Conservation (phyloP, 2,888 invertebrate genomes). For the Uropetala carovei region DNA sequence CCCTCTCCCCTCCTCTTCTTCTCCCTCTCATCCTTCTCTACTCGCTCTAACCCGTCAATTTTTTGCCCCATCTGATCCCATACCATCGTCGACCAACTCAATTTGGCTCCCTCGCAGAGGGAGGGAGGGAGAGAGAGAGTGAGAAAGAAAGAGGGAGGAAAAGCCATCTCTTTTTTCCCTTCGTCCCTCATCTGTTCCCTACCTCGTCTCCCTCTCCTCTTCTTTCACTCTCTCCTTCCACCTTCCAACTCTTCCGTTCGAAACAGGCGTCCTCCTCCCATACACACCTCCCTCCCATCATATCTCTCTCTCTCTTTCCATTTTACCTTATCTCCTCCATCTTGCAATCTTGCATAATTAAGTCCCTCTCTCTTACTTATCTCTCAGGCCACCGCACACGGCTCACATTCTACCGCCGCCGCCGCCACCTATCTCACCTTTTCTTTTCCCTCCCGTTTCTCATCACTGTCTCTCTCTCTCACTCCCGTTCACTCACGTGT, state of each 20-base stretch:
- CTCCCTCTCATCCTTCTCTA: background rate
- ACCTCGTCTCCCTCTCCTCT: background rate
- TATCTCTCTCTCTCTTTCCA: too few species aligned
- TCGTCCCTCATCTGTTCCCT: background rate
- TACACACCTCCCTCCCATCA: background rate
- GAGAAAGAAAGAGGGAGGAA: background rate
- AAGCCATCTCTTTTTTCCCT: background rate
- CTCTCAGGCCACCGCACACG: constrained; percentile 1
- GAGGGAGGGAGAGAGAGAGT: background rate
- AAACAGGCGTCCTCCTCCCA: background rate
- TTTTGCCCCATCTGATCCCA: constrained; percentile 53
- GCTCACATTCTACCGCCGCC: background rate
- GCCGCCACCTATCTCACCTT: background rate
- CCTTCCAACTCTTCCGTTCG: background rate
- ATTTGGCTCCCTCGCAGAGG: background rate
- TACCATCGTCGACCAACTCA: constrained; percentile 46
- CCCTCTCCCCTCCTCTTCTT: background rate
- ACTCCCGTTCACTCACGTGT: background rate
- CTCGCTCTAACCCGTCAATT: constrained; percentile 39
- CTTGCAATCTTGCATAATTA: constrained; percentile 48
- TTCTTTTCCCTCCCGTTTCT: background rate
- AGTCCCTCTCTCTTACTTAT: constrained; percentile 42
- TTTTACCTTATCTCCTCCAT: constrained; percentile 13
- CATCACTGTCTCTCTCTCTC: background rate
- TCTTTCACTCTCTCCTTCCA: background rate